Evolutionary conservation across 2,888 invertebrate species (phyloP).

Genomic region (Lutraria lutraria): DNA sequence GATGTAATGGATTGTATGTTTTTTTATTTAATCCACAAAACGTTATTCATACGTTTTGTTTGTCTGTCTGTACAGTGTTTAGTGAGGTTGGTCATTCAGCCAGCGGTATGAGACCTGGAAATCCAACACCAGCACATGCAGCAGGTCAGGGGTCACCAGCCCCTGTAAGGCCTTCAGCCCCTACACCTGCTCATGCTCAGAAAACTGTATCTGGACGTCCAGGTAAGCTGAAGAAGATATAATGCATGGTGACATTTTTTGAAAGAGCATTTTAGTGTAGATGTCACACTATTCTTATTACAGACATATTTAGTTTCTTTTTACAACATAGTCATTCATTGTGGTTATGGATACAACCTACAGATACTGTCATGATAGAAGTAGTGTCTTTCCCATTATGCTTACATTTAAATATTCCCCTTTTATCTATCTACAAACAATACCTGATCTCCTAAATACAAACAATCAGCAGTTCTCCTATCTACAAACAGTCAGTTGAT

Average conservation of each 20-base stretch:
- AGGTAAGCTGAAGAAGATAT: slow-evolving; percentile 68
- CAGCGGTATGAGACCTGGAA: slow-evolving; percentile 83
- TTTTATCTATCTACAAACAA: too few relatives aligned
- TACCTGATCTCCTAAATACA: too few relatives aligned
- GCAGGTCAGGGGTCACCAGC: slow-evolving; percentile 83
- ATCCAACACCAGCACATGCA: slow-evolving; percentile 86
- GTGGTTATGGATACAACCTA: not conserved
- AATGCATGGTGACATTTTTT: slow-evolving; percentile 22
- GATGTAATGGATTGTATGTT: not conserved
- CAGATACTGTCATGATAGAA: not conserved
- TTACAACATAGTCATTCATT: not conserved
- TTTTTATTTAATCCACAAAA: slow-evolving; percentile 16
- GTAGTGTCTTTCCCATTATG: not conserved
- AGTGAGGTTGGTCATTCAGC: slow-evolving; percentile 77
- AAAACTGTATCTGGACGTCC: slow-evolving; percentile 79
- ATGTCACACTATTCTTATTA: slow-evolving; percentile 8
- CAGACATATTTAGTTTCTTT: not conserved
- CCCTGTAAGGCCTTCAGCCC: slow-evolving; percentile 82
- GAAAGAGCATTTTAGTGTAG: slow-evolving; percentile 12
- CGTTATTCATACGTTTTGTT: slow-evolving; percentile 22
- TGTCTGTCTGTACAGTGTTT: slow-evolving; percentile 64
- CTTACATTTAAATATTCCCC: too few relatives aligned
- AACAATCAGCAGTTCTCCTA: too few relatives aligned
- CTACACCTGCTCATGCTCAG: slow-evolving; percentile 83
- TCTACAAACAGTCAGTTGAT: too few relatives aligned